Base-by-base conservation (phyloP, 2,113 vertebrate genomes). In the Martes martes region DNA sequence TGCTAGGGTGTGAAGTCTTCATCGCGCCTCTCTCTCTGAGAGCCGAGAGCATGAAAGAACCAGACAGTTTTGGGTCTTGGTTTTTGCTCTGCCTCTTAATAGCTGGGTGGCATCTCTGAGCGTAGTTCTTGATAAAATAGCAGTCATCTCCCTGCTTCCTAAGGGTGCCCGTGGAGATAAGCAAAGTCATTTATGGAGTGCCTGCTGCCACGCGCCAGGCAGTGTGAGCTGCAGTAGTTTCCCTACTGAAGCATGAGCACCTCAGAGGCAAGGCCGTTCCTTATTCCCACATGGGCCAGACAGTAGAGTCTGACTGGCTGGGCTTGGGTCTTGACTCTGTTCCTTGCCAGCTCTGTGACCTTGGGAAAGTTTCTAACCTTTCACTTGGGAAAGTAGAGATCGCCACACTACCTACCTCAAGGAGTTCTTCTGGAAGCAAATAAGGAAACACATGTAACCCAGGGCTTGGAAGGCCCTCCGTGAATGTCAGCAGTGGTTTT, bases 1-100 rank as follows among this genome's bases (percentile, higher is more conserved):
- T 55, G 24, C 31, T 31, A 55, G 95, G 55, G 92, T 91, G 91
- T 94, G 85, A 97, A 67, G 93, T 89, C 97, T 95, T 94, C 83
- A 50, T 93, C 69, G 50, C 7, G 42, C 80, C 52, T 59, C 23
- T 65, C 18, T 80, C 23, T 80, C 78, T 79, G 39, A 95, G 96
- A 89, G 52, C 63, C 65, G 63, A 76, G 42, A 94, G 28, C 47
- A n/a, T 1, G 15, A 61, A 82, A 91, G 39, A 94, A 82, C 45
- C n/a, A 45, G 23, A 47, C 24, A 4, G 45, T 86, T 95, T 19
- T 18, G 81, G 73, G 93, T 89, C 89, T 94, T 57, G 6, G 81
- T 63, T 39, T 50, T 89, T 86, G 71, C 63, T 94, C 45, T 91
- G 65, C 15, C 79, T 82, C 73, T 71, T 85, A 81, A 28, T 33